A percentile compares a stretch with the other conserved stretches of the same genome.
Conservation (phyloP, 1,140 invertebrate genomes). For the Drosophila orosa region DNA sequence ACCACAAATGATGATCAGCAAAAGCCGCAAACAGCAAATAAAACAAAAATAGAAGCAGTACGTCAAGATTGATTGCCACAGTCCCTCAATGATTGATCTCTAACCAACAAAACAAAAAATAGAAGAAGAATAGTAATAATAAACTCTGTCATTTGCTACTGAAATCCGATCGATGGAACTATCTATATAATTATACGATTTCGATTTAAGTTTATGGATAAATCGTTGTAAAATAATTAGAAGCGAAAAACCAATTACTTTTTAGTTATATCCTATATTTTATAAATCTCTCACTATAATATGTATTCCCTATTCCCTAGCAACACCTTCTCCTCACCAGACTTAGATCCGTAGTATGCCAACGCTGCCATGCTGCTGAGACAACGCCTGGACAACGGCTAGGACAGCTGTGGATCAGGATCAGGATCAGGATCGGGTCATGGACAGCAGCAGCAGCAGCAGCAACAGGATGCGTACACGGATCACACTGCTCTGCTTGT, state of each 20-base stretch:
- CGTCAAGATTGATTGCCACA: conserved; percentile 30
- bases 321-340: conserved; percentile 1
- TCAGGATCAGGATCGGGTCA: conserved; percentile 2
- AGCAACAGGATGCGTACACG: conserved; percentile 13
- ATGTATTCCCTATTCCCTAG: not conserved
- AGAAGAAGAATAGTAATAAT: not conserved
- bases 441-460: conserved; percentile 10
- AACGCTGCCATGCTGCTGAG: conserved; percentile 73
- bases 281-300: not conserved
- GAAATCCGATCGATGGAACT: not conserved
- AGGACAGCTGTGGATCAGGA: conserved; percentile 29
- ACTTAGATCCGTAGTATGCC: conserved; percentile 46
- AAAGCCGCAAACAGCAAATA: conserved; percentile 5
- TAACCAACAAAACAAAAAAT: not conserved
- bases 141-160: conserved; percentile 13
- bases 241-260: fast-evolving
- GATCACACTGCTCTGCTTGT: conserved; percentile 51
- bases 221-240: not conserved
- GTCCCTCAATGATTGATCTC: conserved; percentile 8
- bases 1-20: conserved; percentile 25
- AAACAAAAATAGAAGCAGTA: not conserved
- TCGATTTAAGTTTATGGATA: not conserved
- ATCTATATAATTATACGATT: not conserved
- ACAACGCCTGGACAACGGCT: conserved; percentile 73
- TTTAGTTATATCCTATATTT: not conserved